A percentile compares a stretch with the other conserved stretches of the same genome.
phyloP scores from a whole-genome alignment of 2,113 vertebrate genomes.

The Brachyhypopomus gauderio region DNA sequence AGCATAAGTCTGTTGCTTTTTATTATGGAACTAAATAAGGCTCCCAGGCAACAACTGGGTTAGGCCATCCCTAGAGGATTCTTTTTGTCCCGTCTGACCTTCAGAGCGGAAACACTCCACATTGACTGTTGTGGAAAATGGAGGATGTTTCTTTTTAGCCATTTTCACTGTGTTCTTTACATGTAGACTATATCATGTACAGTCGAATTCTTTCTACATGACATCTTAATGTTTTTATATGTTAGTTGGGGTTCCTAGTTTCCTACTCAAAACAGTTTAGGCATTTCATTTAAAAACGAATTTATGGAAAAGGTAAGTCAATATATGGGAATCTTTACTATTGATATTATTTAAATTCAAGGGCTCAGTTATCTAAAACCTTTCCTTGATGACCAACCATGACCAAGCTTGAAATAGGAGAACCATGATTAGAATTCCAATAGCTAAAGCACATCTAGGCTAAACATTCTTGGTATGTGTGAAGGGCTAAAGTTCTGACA shows the following conservation, averaged over 20 bases:
- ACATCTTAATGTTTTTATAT: too few species aligned
- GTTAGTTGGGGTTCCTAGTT: not conserved
- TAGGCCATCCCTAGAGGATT: conserved; percentile 57
- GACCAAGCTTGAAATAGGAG: conserved; percentile 15
- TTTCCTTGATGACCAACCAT: conserved; percentile 19
- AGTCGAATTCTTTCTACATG: too few species aligned
- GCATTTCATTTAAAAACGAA: not conserved
- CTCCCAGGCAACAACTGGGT: conserved; percentile 64
- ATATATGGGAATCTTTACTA: not conserved
- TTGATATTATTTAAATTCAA: conserved; percentile 37
- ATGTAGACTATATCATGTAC: not conserved
- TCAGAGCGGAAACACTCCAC: conserved; percentile 55
- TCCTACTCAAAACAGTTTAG: not conserved
- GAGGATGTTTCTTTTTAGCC: not conserved
- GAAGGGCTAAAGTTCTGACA: not conserved
- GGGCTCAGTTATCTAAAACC: conserved; percentile 26
- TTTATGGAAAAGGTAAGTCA: not conserved
- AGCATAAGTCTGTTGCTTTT: conserved; percentile 43
- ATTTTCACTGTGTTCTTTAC: not conserved
- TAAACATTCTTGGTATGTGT: conserved; percentile 33
- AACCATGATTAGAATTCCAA: conserved; percentile 34
- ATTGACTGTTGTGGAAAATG: conserved; percentile 40
- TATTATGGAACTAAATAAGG: conserved; percentile 50
- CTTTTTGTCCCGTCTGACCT: conserved; percentile 58
- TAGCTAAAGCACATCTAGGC: conserved; percentile 1